phyloP scores from a whole-genome alignment of 2,888 invertebrate species.

The Chymomyza procnemis region DNA sequence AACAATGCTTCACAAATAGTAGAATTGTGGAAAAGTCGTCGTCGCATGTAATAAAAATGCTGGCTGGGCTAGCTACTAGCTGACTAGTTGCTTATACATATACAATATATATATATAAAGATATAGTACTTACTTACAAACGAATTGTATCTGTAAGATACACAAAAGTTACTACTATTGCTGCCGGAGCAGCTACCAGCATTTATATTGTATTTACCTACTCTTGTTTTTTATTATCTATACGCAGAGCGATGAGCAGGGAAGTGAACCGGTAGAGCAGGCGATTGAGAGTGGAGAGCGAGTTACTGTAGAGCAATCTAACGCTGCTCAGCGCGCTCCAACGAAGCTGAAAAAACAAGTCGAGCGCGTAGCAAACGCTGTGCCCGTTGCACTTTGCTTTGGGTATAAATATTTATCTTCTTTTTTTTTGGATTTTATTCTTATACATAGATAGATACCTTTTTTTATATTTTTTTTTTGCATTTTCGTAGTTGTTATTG shows the following conservation, averaged over 20 bases:
- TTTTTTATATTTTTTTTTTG: constrained; percentile 14
- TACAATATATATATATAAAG: not conserved
- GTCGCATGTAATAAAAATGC: constrained; percentile 71
- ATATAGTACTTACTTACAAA: constrained; percentile 44
- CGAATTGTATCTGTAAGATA: constrained; percentile 70
- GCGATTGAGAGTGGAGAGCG: not conserved
- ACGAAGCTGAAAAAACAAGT: constrained; percentile 72
- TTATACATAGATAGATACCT: not conserved
- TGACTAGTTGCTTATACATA: not conserved
- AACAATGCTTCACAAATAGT: constrained; percentile 60
- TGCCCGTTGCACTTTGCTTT: constrained; percentile 66
- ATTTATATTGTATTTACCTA: constrained; percentile 72
- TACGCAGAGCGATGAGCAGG: constrained; percentile 39
- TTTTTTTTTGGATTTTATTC: constrained; percentile 21
- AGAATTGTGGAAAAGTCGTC: constrained; percentile 67
- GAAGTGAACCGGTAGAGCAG: not conserved
- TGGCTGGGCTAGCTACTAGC: constrained; percentile 42
- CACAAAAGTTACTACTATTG: constrained; percentile 32
- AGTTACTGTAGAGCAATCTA: not conserved
- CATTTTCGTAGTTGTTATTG: constrained; percentile 20
- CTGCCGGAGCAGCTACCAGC: constrained; percentile 54
- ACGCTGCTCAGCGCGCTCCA: constrained; percentile 58
- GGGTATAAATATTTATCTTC: constrained; percentile 70
- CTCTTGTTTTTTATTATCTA: constrained; percentile 70
- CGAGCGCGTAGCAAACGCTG: constrained; percentile 45